phyloP scores from a whole-genome alignment of 2,113 vertebrate genomes.

The Chroicocephalus ridibundus region DNA sequence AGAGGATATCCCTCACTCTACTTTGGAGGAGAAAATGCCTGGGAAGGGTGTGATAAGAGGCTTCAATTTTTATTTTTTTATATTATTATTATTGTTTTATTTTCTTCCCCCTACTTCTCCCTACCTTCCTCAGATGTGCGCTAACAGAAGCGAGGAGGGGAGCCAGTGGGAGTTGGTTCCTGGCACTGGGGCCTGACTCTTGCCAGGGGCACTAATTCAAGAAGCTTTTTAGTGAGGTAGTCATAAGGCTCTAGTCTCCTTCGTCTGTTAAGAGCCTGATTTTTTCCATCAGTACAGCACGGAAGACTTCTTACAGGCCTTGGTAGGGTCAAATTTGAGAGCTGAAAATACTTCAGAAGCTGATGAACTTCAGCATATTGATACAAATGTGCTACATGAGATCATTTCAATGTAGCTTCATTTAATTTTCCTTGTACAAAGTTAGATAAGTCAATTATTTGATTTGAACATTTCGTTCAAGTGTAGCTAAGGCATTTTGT shows the following conservation, averaged over 20 bases:
- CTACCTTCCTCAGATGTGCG: neutral
- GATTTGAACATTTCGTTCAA: neutral
- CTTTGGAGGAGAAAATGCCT: neutral
- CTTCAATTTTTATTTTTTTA: neutral
- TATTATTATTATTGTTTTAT: neutral
- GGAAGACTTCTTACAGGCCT: neutral
- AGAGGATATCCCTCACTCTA: neutral
- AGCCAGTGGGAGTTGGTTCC: neutral
- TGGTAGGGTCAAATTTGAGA: neutral
- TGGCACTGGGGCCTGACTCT: neutral
- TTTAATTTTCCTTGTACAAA: neutral
- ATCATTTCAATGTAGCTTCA: neutral
- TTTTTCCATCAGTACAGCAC: neutral
- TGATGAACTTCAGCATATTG: neutral
- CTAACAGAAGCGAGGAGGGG: neutral
- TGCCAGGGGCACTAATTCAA: neutral
- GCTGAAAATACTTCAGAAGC: neutral
- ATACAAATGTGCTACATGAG: neutral
- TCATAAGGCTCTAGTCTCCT: neutral
- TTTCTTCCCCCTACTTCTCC: neutral
- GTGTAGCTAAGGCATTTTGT: neutral
- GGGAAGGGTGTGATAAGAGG: neutral
- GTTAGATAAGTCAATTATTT: neutral
- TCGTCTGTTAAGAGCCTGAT: neutral
- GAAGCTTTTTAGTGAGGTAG: neutral